phyloP scores from a whole-genome alignment of 2,797 vertebrate genomes.

The Sebastiscus tertius region DNA sequence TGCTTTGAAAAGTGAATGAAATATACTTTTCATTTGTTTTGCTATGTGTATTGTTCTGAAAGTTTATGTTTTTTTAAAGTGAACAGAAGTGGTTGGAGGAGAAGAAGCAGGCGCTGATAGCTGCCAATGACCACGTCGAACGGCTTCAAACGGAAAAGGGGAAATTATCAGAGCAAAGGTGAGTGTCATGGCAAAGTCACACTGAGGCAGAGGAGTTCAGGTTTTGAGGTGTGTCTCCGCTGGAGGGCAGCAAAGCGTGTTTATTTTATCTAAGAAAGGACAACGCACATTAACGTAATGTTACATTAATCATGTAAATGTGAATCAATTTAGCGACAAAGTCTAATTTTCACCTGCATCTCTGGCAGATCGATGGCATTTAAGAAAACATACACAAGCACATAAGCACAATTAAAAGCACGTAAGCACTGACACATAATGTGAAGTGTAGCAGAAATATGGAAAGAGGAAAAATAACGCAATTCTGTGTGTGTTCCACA shows the following conservation, averaged over 20 bases:
- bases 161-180: constrained; percentile 73
- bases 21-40: not conserved
- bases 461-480: not conserved
- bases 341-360: not conserved
- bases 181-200: constrained; percentile 3
- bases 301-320: not conserved
- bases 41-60: not conserved
- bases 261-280: not conserved
- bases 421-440: not conserved
- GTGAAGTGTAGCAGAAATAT: too few relatives aligned
- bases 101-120: constrained; percentile 70
- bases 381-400: not conserved
- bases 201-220: not conserved
- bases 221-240: not conserved
- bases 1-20: not conserved
- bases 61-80: constrained; percentile 53
- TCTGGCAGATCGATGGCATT: not conserved
- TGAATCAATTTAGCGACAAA: not conserved
- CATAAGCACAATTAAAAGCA: not conserved
- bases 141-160: constrained; percentile 68
- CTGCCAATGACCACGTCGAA: constrained; percentile 58
- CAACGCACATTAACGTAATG: too few relatives aligned
- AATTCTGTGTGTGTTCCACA: constrained; percentile 32
- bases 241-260: not conserved
- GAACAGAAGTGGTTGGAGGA: constrained; percentile 82